Percentiles rank a stretch among this genome's conserved stretches.
Conservation (phyloP, 64 coral and sea anemone genomes). For the Stylophora pistillata region DNA sequence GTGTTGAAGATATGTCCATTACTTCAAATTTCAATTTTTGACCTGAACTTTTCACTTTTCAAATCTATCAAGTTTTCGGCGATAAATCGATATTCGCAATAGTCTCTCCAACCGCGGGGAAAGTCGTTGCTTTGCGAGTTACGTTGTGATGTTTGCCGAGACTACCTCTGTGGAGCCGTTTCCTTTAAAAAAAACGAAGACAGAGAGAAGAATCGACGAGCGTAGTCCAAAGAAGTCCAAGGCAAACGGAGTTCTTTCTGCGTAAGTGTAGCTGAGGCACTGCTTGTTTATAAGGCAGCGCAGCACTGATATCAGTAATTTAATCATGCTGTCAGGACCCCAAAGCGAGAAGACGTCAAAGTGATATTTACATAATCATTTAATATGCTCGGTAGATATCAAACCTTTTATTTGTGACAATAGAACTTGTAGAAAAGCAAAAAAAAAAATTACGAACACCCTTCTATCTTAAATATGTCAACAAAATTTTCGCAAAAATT, state of each 20-base stretch:
- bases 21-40: background rate
- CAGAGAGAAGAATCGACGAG: background rate
- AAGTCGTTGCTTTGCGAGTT: background rate
- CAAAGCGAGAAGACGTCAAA: conserved; percentile 19
- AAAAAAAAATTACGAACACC: conserved; percentile 9
- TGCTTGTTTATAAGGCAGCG: conserved; percentile 10
- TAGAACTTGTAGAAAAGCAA: background rate
- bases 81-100: background rate
- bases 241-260: background rate
- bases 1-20: background rate
- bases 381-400: conserved; percentile 6
- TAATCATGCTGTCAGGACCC: conserved; percentile 22
- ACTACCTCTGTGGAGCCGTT: background rate
- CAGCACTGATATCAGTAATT: background rate
- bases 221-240: background rate
- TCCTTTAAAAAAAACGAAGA: background rate
- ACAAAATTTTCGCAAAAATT: background rate
- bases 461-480: background rate
- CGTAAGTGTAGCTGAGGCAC: background rate
- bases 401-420: background rate
- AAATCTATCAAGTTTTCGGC: background rate
- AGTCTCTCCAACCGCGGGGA: background rate
- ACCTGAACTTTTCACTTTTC: background rate
- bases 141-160: background rate
- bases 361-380: conserved; percentile 1